Conservation (phyloP, 2,797 vertebrate species). For the Rhadinocentrus ornatus region DNA sequence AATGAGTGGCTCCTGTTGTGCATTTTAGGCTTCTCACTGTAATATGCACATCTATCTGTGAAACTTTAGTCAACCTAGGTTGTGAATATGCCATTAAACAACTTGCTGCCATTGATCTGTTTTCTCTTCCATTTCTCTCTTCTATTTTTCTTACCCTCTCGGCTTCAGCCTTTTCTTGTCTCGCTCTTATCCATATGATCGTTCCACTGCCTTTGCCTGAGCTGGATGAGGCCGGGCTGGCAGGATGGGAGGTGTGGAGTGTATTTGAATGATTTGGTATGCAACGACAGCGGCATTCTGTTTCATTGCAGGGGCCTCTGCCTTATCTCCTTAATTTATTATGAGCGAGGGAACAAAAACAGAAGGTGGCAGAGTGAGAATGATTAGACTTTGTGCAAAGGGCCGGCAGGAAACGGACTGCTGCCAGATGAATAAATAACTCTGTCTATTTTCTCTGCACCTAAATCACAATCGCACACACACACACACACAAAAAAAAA, state of each 20-base stretch:
- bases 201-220: conserved; percentile 26
- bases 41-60: conserved; percentile 12
- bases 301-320: conserved; percentile 70
- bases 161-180: conserved; percentile 9
- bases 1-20: too few species aligned
- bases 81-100: conserved; percentile 10
- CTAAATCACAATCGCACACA: conserved; percentile 68
- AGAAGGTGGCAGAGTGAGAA: conserved; percentile 71
- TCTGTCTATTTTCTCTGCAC: conserved; percentile 52
- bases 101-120: conserved; percentile 3
- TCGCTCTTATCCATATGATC: conserved; percentile 13
- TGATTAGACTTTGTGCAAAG: conserved; percentile 73
- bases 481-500: conserved; percentile 10
- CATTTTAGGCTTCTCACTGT: neutral
- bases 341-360: conserved; percentile 76
- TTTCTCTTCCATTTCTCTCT: neutral
- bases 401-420: conserved; percentile 63
- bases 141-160: neutral
- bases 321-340: conserved; percentile 82
- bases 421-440: conserved; percentile 68
- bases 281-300: conserved; percentile 61
- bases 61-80: conserved; percentile 8
- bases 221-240: conserved; percentile 23
- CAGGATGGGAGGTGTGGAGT: neutral
- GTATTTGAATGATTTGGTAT: conserved; percentile 74